Base-by-base conservation (phyloP, 2,888 invertebrate genomes). In the Carabus problematicus region DNA sequence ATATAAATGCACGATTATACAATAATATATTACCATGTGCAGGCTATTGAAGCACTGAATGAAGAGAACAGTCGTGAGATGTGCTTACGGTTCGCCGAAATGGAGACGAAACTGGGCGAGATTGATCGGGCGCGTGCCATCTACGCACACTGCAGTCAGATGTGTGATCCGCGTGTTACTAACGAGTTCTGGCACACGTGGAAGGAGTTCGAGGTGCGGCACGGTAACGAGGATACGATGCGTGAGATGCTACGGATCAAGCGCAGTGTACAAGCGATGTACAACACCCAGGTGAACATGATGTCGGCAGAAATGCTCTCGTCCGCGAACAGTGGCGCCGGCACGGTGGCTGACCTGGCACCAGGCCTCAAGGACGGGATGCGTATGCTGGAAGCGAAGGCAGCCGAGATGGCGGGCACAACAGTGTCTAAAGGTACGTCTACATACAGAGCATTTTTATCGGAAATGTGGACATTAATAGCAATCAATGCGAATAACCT, bases 161-260 rank as follows among this genome's bases (percentile, higher is more conserved):
- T 98, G 82, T 98, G 98, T 82, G 99, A 99, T 85, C 99, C 99
- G 1, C 88, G 99, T 79, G 97, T 97, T 8, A 95, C 96, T 3
- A 88, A 89, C 0, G 92, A 94, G 68, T 99, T 99, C 82, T 99
- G 99, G 98, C 94, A 95, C 79, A 94, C 94, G 0, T 99, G 99
- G 99, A 97, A 98, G 81, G 97, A 98, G 77, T 99, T 99, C 84
- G 99, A 99, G 85, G 95, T 98, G 14, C 89, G 95, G 58, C 98
- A 99, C 82, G 99, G 99, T 12, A 99, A 99, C 83, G 98, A 99
- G 82, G 99, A 99, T 79, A 99, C 99, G 0, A 96, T 99, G 89
- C 87, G 98, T 55, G 98, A 99, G 85, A 98, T 99, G 98, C 84
- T 99, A 75, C 87, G 98, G 76, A 97, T 99, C 72, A 97, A 98